Evolutionary conservation across 2,113 vertebrate species (phyloP).

Genomic region (Puntigrus tetrazona): DNA sequence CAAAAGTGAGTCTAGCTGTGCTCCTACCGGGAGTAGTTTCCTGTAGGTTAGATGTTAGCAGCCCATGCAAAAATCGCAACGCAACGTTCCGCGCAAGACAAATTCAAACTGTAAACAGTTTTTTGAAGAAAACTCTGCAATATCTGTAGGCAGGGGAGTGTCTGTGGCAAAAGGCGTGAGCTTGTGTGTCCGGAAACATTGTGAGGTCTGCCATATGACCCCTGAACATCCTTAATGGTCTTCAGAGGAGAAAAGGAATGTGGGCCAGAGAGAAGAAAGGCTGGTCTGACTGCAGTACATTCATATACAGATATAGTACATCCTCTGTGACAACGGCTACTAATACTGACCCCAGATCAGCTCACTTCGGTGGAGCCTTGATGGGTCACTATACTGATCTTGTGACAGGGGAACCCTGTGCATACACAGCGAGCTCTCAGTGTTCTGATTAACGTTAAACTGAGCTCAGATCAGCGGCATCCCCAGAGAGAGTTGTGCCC

Average conservation of each 20-base stretch:
- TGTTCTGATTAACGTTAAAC: not conserved
- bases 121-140: not conserved
- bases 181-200: slow-evolving; percentile 28
- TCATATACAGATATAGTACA: slow-evolving; percentile 30
- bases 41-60: not conserved
- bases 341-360: not conserved
- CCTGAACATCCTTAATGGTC: slow-evolving; percentile 29
- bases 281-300: slow-evolving; percentile 42
- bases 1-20: not conserved
- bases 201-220: slow-evolving; percentile 29
- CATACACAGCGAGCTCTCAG: slow-evolving; percentile 36
- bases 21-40: slow-evolving; percentile 40
- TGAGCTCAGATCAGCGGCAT: slow-evolving; percentile 27
- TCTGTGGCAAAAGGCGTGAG: not conserved
- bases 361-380: not conserved
- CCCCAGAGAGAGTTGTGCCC: slow-evolving; percentile 2
- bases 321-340: slow-evolving; percentile 10
- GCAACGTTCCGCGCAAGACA: not conserved
- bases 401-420: not conserved
- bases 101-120: not conserved
- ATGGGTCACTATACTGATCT: slow-evolving; percentile 27
- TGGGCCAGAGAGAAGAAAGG: slow-evolving; percentile 36
- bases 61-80: not conserved
- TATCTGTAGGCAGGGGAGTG: not conserved
- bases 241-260: slow-evolving; percentile 43